A percentile compares a stretch with the other conserved stretches of the same genome.
Conservation (phyloP, 2,888 invertebrate species). For the Drosophila merina region DNA sequence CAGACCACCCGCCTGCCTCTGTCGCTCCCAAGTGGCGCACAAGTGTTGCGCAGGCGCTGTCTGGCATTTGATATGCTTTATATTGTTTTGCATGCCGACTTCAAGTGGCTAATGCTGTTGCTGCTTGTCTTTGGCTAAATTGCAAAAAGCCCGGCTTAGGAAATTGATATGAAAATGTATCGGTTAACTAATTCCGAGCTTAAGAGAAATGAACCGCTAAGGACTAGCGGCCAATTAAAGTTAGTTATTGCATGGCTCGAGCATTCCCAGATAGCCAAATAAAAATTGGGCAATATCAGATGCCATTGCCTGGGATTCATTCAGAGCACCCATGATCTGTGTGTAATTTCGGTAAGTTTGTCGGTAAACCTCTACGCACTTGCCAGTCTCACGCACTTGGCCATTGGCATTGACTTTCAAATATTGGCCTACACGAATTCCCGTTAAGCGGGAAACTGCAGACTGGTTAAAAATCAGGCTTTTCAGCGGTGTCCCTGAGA, state of each 20-base stretch:
- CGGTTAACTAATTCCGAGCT: constrained; percentile 41
- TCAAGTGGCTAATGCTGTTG: constrained; percentile 23
- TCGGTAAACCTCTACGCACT: constrained; percentile 14
- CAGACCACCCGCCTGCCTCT: constrained; percentile 44
- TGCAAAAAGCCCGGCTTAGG: constrained; percentile 36
- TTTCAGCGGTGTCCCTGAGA: constrained; percentile 35
- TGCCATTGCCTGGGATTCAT: too few species aligned
- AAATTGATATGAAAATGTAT: constrained; percentile 49
- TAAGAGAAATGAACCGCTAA: constrained; percentile 32
- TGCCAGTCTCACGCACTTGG: constrained; percentile 50
- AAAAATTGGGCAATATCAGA: constrained; percentile 14
- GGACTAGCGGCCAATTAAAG: constrained; percentile 40
- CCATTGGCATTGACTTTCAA: constrained; percentile 69
- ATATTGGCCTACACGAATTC: constrained; percentile 17
- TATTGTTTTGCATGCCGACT: constrained; percentile 60
- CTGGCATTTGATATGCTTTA: constrained; percentile 66
- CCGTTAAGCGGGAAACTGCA: constrained; percentile 52
- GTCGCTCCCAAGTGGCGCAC: not conserved
- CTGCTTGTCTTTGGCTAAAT: constrained; percentile 25
- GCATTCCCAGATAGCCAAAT: constrained; percentile 13
- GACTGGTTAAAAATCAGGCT: constrained; percentile 61
- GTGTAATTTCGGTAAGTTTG: constrained; percentile 3
- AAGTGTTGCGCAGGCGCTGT: constrained; percentile 59
- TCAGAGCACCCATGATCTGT: too few species aligned
- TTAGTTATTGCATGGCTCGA: constrained; percentile 16